phyloP scores from a whole-genome alignment of 2,888 invertebrate genomes.

The Scaptodrosophila latifasciaeformis region DNA sequence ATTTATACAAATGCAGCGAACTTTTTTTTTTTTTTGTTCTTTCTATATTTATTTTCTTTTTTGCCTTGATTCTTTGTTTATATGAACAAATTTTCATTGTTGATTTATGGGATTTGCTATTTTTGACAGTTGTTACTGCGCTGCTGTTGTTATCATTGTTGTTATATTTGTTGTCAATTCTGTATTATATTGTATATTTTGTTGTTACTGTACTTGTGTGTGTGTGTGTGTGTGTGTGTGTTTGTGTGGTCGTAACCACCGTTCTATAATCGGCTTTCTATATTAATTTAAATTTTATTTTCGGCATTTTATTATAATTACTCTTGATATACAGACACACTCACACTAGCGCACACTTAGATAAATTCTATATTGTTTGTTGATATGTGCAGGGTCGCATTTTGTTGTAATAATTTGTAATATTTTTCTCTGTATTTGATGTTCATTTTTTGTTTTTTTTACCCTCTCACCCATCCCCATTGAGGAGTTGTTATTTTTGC shows the following conservation, averaged over 20 bases:
- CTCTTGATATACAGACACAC: conserved; percentile 46
- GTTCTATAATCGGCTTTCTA: conserved; percentile 66
- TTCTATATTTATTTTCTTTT: conserved; percentile 19
- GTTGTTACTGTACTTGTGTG: conserved; percentile 10
- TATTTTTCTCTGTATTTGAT: conserved; percentile 48
- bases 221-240: conserved; percentile 4
- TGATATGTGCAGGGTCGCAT: too few species aligned
- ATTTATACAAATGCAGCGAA: conserved; percentile 14
- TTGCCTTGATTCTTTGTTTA: conserved; percentile 9
- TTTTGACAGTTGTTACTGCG: conserved; percentile 56
- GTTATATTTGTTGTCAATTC: conserved; percentile 16
- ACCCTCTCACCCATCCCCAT: conserved; percentile 17
- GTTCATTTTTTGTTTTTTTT: conserved; percentile 23
- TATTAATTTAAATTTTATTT: conserved; percentile 69
- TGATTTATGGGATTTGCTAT: conserved; percentile 70
- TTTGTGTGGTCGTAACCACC: conserved; percentile 13
- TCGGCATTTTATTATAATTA: conserved; percentile 67
- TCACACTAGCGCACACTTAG: too few species aligned
- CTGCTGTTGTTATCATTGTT: conserved; percentile 26
- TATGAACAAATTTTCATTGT: conserved; percentile 46
- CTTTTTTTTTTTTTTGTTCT: conserved; percentile 12
- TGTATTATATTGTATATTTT: conserved; percentile 30
- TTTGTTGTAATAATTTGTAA: conserved; percentile 13
- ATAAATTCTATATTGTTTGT: too few species aligned
- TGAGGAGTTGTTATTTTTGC: conserved; percentile 23